Conservation (phyloP, 2,888 invertebrate species). For the Andricus quercusramuli region DNA sequence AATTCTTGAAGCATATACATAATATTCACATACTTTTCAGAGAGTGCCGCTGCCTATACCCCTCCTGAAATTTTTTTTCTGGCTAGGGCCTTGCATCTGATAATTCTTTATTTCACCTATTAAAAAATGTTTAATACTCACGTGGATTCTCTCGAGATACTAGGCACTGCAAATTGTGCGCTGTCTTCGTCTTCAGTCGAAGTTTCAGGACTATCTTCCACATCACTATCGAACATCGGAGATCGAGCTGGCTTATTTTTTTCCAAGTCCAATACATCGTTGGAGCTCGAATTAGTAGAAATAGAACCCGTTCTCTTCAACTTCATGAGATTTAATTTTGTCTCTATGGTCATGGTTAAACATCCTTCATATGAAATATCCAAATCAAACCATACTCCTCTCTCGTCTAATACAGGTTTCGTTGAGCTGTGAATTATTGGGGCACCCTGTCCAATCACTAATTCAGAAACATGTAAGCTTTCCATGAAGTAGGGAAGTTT, state of each 20-base stretch:
- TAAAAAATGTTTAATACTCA: constrained; percentile 49
- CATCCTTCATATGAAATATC: constrained; percentile 89
- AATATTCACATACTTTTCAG: too few species aligned
- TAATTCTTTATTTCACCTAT: constrained; percentile 6
- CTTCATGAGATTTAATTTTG: constrained; percentile 91
- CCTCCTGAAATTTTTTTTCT: too few species aligned
- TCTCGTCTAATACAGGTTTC: constrained; percentile 86
- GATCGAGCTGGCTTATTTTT: constrained; percentile 72
- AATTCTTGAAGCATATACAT: too few species aligned
- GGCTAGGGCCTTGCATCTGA: background rate
- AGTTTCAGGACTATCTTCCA: constrained; percentile 90
- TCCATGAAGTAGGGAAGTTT: constrained; percentile 95
- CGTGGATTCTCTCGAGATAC: constrained; percentile 68
- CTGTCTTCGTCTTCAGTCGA: constrained; percentile 86
- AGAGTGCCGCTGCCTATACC: too few species aligned
- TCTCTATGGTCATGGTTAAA: constrained; percentile 90
- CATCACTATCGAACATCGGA: constrained; percentile 87
- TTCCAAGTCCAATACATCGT: constrained; percentile 59
- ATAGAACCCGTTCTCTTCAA: constrained; percentile 77
- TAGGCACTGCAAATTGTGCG: constrained; percentile 66
- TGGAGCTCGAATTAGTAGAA: constrained; percentile 58
- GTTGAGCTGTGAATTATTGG: constrained; percentile 84
- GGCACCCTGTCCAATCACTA: constrained; percentile 85
- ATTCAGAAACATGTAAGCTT: constrained; percentile 87
- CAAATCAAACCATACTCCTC: constrained; percentile 94